A percentile compares a stretch with the other conserved stretches of the same genome.
Evolutionary conservation across 92 coral and sea anemone species (phyloP).

Genomic region (Blastomussa wellsi): DNA sequence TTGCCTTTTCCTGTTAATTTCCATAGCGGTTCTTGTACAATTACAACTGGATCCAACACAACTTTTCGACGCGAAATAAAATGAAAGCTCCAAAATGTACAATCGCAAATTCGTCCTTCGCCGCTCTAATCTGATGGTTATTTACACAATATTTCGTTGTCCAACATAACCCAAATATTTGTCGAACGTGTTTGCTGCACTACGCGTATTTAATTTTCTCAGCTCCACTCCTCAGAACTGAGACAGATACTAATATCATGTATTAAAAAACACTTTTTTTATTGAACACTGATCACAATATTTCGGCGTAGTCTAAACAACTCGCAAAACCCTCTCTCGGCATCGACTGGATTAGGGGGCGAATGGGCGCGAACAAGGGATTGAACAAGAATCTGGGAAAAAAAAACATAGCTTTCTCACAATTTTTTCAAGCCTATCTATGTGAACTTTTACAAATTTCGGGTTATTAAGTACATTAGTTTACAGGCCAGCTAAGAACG

Average conservation of each 20-base stretch:
- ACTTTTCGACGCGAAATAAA: background rate
- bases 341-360: background rate
- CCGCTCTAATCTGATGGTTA: background rate
- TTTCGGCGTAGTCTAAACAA: background rate
- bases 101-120: background rate
- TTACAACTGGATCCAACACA: background rate
- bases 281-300: background rate
- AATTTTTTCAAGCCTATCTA: background rate
- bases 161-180: constrained; percentile 23
- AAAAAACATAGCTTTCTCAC: too few relatives aligned
- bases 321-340: background rate
- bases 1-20: constrained; percentile 20
- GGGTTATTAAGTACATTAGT: background rate
- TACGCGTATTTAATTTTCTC: background rate
- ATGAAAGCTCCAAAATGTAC: background rate
- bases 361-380: too few relatives aligned
- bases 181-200: background rate
- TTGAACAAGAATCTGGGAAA: background rate
- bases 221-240: background rate
- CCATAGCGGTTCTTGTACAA: background rate
- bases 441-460: background rate
- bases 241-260: background rate
- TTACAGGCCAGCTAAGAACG: background rate
- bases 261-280: background rate
- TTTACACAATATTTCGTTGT: background rate